These are phyloP conservation scores for Clivina fossor DNA, from an alignment of 2,888 invertebrate genomes.

Conservation along the genomic window DNA sequence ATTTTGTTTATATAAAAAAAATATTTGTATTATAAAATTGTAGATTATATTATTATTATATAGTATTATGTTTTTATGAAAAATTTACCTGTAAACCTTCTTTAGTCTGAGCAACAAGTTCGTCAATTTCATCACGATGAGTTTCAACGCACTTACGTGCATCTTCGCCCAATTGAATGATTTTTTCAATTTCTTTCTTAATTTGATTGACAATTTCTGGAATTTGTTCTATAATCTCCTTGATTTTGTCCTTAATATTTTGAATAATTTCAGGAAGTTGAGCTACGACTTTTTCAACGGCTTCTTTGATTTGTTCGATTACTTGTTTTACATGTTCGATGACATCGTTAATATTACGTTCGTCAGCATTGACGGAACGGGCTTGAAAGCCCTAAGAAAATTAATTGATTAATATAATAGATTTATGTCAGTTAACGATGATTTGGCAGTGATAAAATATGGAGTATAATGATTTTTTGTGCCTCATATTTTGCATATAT, in stretches of 20 bases:
- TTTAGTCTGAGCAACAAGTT: neutral
- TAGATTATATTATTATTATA: too few relatives aligned
- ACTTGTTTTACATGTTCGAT: neutral
- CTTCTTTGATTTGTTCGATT: conserved; percentile 1
- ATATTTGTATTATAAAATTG: too few relatives aligned
- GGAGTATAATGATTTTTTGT: too few relatives aligned
- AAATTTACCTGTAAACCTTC: conserved; percentile 2
- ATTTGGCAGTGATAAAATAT: too few relatives aligned
- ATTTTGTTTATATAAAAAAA: too few relatives aligned
- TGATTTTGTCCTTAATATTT: conserved; percentile 10
- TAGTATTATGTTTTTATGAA: too few relatives aligned
- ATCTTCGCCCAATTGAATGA: neutral
- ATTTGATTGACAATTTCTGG: conserved; percentile 6
- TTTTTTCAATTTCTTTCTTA: neutral
- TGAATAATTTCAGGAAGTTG: conserved; percentile 14
- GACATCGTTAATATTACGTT: conserved; percentile 1
- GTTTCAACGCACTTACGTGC: neutral
- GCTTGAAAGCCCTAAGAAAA: conserved; percentile 13
- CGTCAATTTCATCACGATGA: neutral
- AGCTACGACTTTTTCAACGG: neutral
- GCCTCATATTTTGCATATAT: too few relatives aligned
- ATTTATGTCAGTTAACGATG: neutral
- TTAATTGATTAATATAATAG: neutral
- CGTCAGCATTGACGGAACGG: conserved; percentile 7
- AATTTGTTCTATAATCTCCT: neutral